phyloP scores from a whole-genome alignment of 2,797 vertebrate genomes.

The Hybognathus amarus region DNA sequence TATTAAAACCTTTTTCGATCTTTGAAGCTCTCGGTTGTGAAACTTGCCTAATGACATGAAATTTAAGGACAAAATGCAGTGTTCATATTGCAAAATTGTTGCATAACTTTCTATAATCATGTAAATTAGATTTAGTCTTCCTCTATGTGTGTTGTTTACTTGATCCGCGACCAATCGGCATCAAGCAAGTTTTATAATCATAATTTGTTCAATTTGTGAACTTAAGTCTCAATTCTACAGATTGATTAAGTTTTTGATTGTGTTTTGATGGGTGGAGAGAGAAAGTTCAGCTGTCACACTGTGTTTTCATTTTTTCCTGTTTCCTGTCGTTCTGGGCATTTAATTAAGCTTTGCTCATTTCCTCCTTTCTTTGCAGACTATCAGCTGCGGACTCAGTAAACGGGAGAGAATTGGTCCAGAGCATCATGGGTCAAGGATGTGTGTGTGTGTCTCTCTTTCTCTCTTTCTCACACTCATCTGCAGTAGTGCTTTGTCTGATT shows the following conservation, averaged over 20 bases:
- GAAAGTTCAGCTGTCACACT: slow-evolving; percentile 59
- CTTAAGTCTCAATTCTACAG: neutral
- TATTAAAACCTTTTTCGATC: neutral
- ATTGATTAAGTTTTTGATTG: slow-evolving; percentile 27
- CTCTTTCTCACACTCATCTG: slow-evolving; percentile 5
- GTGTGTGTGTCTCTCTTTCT: neutral
- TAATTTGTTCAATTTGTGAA: neutral
- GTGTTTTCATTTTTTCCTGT: slow-evolving; percentile 65
- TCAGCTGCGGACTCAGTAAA: slow-evolving; percentile 83
- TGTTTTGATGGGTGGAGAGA: slow-evolving; percentile 41
- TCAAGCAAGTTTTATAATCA: neutral
- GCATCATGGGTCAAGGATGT: slow-evolving; percentile 14
- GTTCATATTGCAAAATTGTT: neutral
- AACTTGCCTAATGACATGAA: neutral
- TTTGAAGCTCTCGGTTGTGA: neutral
- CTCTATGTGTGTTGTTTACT: neutral
- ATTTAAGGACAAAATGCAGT: neutral
- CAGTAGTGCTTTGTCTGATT: slow-evolving; percentile 5
- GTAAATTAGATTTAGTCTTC: neutral
- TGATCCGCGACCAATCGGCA: neutral
- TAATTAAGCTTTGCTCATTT: slow-evolving; percentile 79
- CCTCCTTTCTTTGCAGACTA: slow-evolving; percentile 79
- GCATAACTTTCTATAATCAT: neutral
- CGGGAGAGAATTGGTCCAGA: slow-evolving; percentile 25
- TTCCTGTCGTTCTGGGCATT: slow-evolving; percentile 69